phyloP scores from a whole-genome alignment of 2,797 vertebrate species.

The Typhlichthys eigenmanni region DNA sequence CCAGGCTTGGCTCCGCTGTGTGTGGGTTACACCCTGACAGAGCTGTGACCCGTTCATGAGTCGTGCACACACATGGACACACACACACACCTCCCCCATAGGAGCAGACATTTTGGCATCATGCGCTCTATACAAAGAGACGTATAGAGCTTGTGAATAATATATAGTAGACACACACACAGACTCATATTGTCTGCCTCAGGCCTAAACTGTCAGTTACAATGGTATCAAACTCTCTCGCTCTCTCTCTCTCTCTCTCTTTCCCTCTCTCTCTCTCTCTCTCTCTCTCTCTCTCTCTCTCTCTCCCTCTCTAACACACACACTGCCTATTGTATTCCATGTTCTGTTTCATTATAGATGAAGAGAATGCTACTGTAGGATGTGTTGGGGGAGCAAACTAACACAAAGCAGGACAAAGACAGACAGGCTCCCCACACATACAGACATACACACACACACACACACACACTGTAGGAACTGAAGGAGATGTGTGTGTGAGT shows the following conservation, averaged over 20 bases:
- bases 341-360: slow-evolving; percentile 66
- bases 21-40: neutral
- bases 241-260: neutral
- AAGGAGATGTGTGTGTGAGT: slow-evolving; percentile 11
- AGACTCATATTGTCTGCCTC: slow-evolving; percentile 39
- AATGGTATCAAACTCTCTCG: slow-evolving; percentile 26
- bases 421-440: neutral
- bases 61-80: neutral
- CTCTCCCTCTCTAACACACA: slow-evolving; percentile 5
- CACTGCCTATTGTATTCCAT: slow-evolving; percentile 44
- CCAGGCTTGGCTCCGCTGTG: neutral
- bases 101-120: neutral
- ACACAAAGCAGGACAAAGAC: slow-evolving; percentile 20
- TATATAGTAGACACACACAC: slow-evolving; percentile 13
- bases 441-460: slow-evolving; percentile 16
- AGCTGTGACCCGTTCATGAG: no score
- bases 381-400: slow-evolving; percentile 39
- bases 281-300: slow-evolving; percentile 8
- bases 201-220: slow-evolving; percentile 56
- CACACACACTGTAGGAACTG: slow-evolving; percentile 5
- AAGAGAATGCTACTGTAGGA: slow-evolving; percentile 44
- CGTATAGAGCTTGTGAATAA: neutral
- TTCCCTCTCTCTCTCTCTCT: neutral
- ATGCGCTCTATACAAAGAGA: neutral
- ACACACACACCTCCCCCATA: neutral